phyloP scores from a whole-genome alignment of 2,888 invertebrate species.

The Serripes groenlandicus region DNA sequence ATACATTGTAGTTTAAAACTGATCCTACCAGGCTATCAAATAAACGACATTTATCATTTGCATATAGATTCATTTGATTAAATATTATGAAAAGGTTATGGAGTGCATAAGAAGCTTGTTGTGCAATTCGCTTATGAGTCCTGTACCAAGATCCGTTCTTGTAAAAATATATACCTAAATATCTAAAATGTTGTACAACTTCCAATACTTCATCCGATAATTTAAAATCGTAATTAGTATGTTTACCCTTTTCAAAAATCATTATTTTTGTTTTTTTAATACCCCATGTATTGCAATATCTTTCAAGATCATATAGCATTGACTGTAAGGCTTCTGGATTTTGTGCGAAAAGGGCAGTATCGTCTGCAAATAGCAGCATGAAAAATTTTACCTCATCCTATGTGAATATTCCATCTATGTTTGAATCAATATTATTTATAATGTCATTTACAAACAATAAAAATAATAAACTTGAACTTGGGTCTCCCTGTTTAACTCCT shows the following conservation, averaged over 20 bases:
- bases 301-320: conserved; percentile 19
- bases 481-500: conserved; percentile 29
- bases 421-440: not conserved
- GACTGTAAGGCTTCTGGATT: not conserved
- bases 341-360: conserved; percentile 14
- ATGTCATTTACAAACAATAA: conserved; percentile 22
- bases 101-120: conserved; percentile 22
- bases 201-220: not conserved
- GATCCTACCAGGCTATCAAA: no score
- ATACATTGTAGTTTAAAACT: no score
- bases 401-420: conserved; percentile 20
- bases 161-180: conserved; percentile 19
- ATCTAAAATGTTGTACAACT: conserved; percentile 27
- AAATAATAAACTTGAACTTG: conserved; percentile 7
- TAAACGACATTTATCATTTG: no score
- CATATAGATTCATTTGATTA: no score
- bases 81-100: no score
- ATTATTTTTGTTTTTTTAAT: conserved; percentile 16
- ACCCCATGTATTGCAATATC: conserved; percentile 20
- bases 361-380: conserved; percentile 28
- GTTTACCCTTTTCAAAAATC: conserved; percentile 18
- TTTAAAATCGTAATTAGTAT: conserved; percentile 19
- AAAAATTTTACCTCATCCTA: conserved; percentile 14
- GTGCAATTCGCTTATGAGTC: conserved; percentile 13
- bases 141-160: conserved; percentile 36